Base-by-base conservation (phyloP, 2,797 vertebrate genomes). In the Anas flavirostris region DNA sequence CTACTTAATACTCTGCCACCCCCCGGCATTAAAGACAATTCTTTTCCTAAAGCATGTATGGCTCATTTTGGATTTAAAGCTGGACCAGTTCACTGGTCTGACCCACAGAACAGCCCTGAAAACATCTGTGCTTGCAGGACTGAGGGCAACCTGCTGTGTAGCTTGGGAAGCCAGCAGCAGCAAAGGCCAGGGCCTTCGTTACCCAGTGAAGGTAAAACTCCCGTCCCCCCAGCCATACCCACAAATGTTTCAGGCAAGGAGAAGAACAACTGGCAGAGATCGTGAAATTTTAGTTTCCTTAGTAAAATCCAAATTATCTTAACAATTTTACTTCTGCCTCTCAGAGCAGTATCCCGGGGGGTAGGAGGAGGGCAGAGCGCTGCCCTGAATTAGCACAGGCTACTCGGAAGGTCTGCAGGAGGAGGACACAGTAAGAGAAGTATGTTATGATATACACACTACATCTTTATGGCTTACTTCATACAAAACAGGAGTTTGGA, bases 81-180 rank as follows among this genome's bases (percentile, higher is more conserved):
- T 31, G 25, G 33, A 72, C 56, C 11, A 21, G 5, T 25, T 53
- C 1, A 2, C 37, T 22, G 29, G 10, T 39, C 58, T 64, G 48
- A 19, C 11, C 31, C 41, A 23, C 33, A 39, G 33, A 76, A 50
- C 0, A 0, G 16, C 33, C 55, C 69, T 12, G 33, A 67, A 70
- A 85, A 44, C 0, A 0, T 58, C 18, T 1, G 4, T 0, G 10
- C 23, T 3, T 7, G 5, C 16, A 2, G 5, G 53, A 37, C 11
- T 43, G 31, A 21, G 14, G 3, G 12, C 8, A 43, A 39, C 26
- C 26, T 10, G 26, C 3, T 17, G 29, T 22, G 4, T 29, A 21
- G 26, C 21, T 3, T 9, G 44, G 44, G 63, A 41, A 55, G 12
- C 16, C 68, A 75, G 37, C 58, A 68, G 33, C 68, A 80, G 31